Conservation (phyloP, 1,140 invertebrate species). For the Papilio machaon region DNA sequence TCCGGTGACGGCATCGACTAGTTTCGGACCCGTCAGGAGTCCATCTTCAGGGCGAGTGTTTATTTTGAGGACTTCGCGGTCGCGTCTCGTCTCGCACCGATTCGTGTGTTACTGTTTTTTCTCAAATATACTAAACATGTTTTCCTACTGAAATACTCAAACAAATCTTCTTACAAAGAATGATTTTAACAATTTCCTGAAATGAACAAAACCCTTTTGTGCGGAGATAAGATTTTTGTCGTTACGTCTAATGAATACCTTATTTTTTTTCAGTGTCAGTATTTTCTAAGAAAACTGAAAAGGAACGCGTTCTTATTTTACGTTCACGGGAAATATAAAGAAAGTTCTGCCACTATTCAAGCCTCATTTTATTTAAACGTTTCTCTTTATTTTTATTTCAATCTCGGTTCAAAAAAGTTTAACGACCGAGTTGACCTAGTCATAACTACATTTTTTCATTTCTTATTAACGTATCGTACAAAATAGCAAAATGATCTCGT, state of each 20-base stretch:
- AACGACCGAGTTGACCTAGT: conserved; percentile 19
- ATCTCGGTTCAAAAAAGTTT: conserved; percentile 14
- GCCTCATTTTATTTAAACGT: conserved; percentile 22
- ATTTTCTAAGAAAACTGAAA: conserved; percentile 15
- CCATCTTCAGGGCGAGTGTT: too few species aligned
- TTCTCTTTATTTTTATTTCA: conserved; percentile 24
- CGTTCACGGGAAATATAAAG: conserved; percentile 21
- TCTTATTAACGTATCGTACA: background rate
- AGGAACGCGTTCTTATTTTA: conserved; percentile 13
- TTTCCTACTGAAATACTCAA: background rate
- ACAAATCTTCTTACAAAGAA: background rate
- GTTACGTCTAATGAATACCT: conserved; percentile 17
- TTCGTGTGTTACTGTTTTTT: background rate
- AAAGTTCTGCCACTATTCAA: conserved; percentile 17
- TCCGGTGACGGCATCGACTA: too few species aligned
- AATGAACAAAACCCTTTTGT: conserved; percentile 18
- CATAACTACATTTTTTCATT: background rate
- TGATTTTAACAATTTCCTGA: conserved; percentile 16
- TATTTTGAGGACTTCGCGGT: too few species aligned
- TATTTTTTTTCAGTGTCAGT: conserved; percentile 15
- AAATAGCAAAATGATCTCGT: background rate
- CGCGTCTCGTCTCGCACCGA: too few species aligned
- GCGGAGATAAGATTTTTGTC: conserved; percentile 1
- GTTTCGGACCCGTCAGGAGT: too few species aligned
- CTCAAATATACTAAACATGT: background rate